Evolutionary conservation across 2,113 vertebrate species (phyloP).

Genomic region (Globicephala melas): DNA sequence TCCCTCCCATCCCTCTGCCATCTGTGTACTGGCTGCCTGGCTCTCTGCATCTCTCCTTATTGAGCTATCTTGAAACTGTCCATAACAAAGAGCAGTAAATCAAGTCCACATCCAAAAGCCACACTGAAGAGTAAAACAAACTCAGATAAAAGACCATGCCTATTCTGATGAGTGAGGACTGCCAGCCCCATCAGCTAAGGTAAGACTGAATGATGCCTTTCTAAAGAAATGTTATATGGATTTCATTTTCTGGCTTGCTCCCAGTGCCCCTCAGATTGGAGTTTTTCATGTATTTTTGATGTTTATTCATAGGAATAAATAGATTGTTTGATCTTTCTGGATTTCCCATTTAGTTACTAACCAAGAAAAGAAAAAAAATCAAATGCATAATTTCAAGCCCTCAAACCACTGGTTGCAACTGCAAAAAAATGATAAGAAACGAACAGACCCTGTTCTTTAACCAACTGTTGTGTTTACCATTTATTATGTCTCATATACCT

Average conservation of each 20-base stretch:
- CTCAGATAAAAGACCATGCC: background rate
- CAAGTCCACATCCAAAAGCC: background rate
- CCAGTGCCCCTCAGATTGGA: background rate
- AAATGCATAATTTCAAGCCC: constrained; percentile 42
- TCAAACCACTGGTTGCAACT: background rate
- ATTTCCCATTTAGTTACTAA: constrained; percentile 18
- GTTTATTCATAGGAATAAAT: constrained; percentile 30
- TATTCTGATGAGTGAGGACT: background rate
- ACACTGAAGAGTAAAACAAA: background rate
- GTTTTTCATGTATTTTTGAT: constrained; percentile 1
- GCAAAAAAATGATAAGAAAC: background rate
- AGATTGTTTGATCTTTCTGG: constrained; percentile 49
- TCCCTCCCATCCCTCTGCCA: background rate
- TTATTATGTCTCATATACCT: background rate
- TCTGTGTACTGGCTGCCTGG: background rate
- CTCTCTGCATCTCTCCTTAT: background rate
- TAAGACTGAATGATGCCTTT: background rate
- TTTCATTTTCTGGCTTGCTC: constrained; percentile 21
- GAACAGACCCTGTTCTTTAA: background rate
- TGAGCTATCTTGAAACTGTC: background rate
- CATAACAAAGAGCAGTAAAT: background rate
- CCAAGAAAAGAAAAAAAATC: background rate
- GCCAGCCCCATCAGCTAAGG: background rate
- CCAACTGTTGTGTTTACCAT: background rate
- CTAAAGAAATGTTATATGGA: background rate